Conservation (phyloP, 2,888 invertebrate genomes). For the Tipula helvola region DNA sequence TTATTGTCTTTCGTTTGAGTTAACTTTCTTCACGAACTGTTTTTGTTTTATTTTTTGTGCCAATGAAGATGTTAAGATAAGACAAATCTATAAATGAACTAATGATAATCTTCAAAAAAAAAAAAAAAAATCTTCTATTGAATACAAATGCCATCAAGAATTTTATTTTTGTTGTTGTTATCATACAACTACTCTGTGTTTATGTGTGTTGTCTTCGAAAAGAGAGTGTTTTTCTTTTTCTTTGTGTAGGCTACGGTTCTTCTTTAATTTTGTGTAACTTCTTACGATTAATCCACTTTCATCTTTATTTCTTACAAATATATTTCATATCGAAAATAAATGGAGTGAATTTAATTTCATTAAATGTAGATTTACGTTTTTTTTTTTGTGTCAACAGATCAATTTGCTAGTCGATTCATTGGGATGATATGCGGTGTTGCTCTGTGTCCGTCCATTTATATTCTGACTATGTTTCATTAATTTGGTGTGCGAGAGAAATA, state of each 20-base stretch:
- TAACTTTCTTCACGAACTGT: not conserved
- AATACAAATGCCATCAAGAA: not conserved
- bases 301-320: constrained; percentile 4
- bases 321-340: not conserved
- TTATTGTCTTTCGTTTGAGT: not conserved
- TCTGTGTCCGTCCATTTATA: not conserved
- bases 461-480: not conserved
- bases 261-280: not conserved
- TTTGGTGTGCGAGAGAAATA: not conserved
- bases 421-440: not conserved
- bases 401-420: not conserved
- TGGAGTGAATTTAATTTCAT: not conserved
- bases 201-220: not conserved
- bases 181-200: not conserved
- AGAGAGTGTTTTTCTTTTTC: not conserved
- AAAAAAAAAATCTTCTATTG: not conserved
- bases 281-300: not conserved
- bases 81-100: constrained; percentile 4
- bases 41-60: not conserved
- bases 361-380: not conserved
- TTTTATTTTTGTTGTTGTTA: not conserved
- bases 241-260: not conserved
- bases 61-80: constrained; percentile 4
- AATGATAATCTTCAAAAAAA: not conserved
- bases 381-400: not conserved